A percentile compares a stretch with the other conserved stretches of the same genome.
Evolutionary conservation across 2,797 vertebrate species (phyloP).

Genomic region (Meriones psammophilus): DNA sequence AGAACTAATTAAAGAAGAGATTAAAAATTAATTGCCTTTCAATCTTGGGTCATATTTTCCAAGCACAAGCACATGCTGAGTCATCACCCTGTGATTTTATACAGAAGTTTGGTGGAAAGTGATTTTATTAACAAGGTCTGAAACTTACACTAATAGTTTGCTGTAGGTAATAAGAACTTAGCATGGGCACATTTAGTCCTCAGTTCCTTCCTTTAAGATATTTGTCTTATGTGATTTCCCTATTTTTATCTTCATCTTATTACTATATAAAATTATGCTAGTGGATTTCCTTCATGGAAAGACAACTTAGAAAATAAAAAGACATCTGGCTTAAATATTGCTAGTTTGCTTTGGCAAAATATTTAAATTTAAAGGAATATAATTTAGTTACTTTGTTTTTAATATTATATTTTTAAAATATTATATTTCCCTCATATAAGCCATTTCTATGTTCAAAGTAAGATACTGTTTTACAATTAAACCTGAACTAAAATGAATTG

Average conservation of each 20-base stretch:
- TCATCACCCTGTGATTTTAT: not conserved
- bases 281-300: not conserved
- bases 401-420: not conserved
- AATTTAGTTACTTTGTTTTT: not conserved
- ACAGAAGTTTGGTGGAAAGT: not conserved
- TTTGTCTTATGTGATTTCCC: not conserved
- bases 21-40: not conserved
- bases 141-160: not conserved
- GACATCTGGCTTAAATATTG: not conserved
- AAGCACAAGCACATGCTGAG: no score
- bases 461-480: not conserved
- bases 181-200: not conserved
- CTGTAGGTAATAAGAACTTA: not conserved
- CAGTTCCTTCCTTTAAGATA: not conserved
- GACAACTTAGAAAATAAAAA: not conserved
- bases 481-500: not conserved
- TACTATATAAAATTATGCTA: not conserved
- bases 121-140: not conserved
- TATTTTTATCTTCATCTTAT: not conserved
- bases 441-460: not conserved
- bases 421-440: no score
- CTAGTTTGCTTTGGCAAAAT: not conserved
- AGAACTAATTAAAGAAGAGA: not conserved
- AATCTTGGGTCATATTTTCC: not conserved
- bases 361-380: not conserved